Base-by-base conservation (phyloP, 1,140 invertebrate species). In the Cotesia chilonis region DNA sequence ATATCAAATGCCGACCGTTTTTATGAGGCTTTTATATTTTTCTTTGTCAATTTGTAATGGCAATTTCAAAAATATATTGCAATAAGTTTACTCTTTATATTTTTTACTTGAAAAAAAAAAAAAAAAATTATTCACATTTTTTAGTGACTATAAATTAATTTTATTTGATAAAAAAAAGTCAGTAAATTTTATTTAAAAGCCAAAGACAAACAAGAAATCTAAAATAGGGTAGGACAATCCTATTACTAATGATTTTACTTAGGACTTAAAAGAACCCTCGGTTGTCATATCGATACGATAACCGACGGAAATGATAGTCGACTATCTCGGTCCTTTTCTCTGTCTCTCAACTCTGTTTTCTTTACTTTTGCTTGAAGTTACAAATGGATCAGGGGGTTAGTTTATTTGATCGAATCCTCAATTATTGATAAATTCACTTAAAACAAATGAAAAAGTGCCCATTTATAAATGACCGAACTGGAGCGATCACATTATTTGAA, bases 171-270 rank as follows among this genome's bases (percentile, higher is more conserved):
- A 51, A 51, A 9, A 51, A n/a, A 51, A 51, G 12, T 9, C 7
- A 51, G 2, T 51, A 51, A 51, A 51, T 9, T 51, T 9, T 7
- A 51, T 7, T n/a, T 51, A 28, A 28, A 9, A 51, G 47, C 47
- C 47, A 51, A 51, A 51, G 12, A n/a, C 47, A 51, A 51, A 51
- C 7, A n/a, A 51, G 12, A n/a, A 51, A 51, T 9, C 7, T n/a
- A 51, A 51, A 51, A 51, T 51, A 51, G 47, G 47, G 47, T 20
- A 17, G 72, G 74, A 80, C 80, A 83, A 84, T 85, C 77, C 75
- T 74, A 83, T 85, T 84, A 83, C 80, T 82, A 83, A 84, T 85
- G 81, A 85, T 80, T 84, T 83, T 80, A 82, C 78, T 84, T 71
- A 64, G 65, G 68, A 68, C 76, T 28, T 28, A 28, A 28, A 28